Evolutionary conservation across 2,888 invertebrate species (phyloP), one percentile per base, ranked within the genome.

Genomic region (Sturmia bella): DNA sequence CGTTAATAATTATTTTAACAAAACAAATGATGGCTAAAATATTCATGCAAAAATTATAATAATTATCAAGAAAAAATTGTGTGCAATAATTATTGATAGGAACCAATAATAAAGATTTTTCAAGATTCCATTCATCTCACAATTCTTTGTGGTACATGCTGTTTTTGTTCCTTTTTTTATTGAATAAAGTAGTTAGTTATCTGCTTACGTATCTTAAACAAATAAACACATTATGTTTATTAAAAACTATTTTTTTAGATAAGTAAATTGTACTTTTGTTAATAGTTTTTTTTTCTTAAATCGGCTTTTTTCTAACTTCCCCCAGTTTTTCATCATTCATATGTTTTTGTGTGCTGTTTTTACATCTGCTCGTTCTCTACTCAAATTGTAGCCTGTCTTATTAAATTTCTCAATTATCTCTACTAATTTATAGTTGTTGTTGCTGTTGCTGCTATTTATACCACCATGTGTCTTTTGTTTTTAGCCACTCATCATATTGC

Each of bases 311-410:
- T 24, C 54, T 17, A 13, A 19, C 56, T 19, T n/a, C 32, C 11
- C 32, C 32, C 32, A 32, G 27, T 13, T 39, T 57, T 45, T 54
- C 43, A 9, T 69, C 69, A 19, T 57, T 27, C 27, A 69, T 19
- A 12, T 69, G 57, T 56, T 21, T 12, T 48, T 70, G 39, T 61
- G 27, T 24, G 37, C n/a, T 50, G 50, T 69, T 32, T 41, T 43
- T 69, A 56, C 56, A 56, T 64, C 37, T 57, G 56, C 17, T 70
- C 39, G 56, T 27, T 70, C 39, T 37, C 13, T 24, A 12, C 7
- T 17, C 6, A 50, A 57, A 70, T 21, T 59, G 15, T 17, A 37
- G 37, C 24, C 59, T 9, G 7, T 19, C 59, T 13, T 7, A 27
- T 43, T 39, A 59, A 72, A 50, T 17, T 52, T 39, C 52, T 57